A percentile compares a stretch with the other conserved stretches of the same genome.
Evolutionary conservation across 2,797 vertebrate genomes (phyloP).

Genomic region (Mormyrops boulengeri): DNA sequence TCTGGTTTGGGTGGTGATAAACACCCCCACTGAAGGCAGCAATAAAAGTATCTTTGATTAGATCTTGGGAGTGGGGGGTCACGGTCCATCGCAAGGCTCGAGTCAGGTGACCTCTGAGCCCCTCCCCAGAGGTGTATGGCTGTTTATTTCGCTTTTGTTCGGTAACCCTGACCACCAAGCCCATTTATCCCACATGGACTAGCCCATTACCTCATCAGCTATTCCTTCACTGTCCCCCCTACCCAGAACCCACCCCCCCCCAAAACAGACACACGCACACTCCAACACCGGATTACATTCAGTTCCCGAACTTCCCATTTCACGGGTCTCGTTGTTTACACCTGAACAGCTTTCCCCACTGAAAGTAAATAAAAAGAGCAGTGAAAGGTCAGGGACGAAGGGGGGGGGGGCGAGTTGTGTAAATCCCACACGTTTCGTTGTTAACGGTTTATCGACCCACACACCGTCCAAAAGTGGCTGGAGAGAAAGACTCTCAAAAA

Average conservation of each 20-base stretch:
- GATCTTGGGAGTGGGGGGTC: background rate
- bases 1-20: background rate
- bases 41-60: background rate
- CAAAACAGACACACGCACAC: background rate
- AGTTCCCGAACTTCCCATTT: background rate
- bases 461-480: constrained; percentile 28
- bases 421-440: constrained; percentile 49
- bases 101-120: background rate
- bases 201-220: background rate
- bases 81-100: background rate
- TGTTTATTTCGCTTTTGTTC: background rate
- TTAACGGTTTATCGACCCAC: constrained; percentile 67
- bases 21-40: background rate
- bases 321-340: background rate
- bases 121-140: background rate
- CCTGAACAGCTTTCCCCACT: background rate
- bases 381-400: constrained; percentile 33
- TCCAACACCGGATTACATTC: background rate
- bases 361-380: constrained; percentile 39
- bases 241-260: too few relatives aligned
- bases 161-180: background rate
- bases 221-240: too few relatives aligned
- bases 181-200: too few relatives aligned
- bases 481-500: background rate
- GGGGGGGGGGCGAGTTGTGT: constrained; percentile 30